Percentiles rank a stretch among this genome's conserved stretches.
These are phyloP conservation scores for Catonia carolina DNA, from an alignment of 2,888 invertebrate genomes.

Conservation along the genomic window DNA sequence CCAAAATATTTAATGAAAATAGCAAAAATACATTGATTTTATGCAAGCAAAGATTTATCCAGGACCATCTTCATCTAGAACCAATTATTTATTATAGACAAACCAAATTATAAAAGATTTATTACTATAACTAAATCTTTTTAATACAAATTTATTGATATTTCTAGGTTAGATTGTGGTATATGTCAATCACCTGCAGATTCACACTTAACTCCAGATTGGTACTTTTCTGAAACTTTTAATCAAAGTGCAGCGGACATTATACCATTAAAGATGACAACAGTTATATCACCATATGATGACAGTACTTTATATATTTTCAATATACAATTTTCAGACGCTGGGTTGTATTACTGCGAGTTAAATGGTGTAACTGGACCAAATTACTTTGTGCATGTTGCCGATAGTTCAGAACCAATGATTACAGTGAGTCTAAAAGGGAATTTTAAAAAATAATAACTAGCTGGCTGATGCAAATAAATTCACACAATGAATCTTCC, in stretches of 20 bases:
- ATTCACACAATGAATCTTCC: too few relatives aligned
- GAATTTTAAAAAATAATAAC: neutral
- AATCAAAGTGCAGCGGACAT: slow-evolving; percentile 37
- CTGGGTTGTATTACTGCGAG: slow-evolving; percentile 53
- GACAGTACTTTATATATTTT: slow-evolving; percentile 49
- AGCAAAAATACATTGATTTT: too few relatives aligned
- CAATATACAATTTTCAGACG: slow-evolving; percentile 44
- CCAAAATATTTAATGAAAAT: too few relatives aligned
- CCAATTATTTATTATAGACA: too few relatives aligned
- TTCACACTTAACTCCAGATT: slow-evolving; percentile 41
- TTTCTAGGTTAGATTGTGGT: slow-evolving; percentile 48
- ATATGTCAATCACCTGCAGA: slow-evolving; percentile 51
- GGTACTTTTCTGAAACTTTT: slow-evolving; percentile 42
- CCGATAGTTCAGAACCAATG: slow-evolving; percentile 43
- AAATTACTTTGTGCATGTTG: slow-evolving; percentile 49
- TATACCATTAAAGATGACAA: slow-evolving; percentile 44
- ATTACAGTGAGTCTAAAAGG: slow-evolving; percentile 38
- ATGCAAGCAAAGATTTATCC: too few relatives aligned
- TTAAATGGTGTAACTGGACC: slow-evolving; percentile 44
- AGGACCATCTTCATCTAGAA: too few relatives aligned
- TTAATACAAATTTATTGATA: too few relatives aligned
- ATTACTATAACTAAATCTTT: too few relatives aligned
- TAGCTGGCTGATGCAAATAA: too few relatives aligned
- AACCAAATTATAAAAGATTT: too few relatives aligned
- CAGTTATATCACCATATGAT: slow-evolving; percentile 43